Conservation (phyloP, 2,888 invertebrate genomes). For the Gari tellinella region DNA sequence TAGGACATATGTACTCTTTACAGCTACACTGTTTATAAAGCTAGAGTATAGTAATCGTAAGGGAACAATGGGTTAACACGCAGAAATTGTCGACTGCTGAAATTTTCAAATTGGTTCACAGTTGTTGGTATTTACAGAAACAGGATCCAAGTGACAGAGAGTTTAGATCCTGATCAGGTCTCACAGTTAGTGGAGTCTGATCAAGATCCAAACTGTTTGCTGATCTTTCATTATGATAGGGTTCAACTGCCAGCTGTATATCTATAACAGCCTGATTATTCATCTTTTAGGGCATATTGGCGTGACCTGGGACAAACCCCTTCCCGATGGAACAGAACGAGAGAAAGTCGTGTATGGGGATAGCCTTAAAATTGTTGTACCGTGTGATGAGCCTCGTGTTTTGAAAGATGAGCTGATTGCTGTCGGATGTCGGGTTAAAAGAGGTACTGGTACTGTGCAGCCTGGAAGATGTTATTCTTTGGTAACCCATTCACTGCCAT, state of each 20-base stretch:
- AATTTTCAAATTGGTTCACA: neutral
- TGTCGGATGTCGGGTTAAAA: constrained; percentile 41
- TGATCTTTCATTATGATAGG: neutral
- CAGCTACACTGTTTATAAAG: no score
- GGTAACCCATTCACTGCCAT: neutral
- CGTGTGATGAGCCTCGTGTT: constrained; percentile 24
- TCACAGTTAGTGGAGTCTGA: no score
- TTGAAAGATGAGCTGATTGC: constrained; percentile 41
- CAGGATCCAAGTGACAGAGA: no score
- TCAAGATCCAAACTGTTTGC: neutral
- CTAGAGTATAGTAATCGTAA: no score
- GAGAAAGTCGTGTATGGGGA: constrained; percentile 9
- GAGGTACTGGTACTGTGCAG: constrained; percentile 31
- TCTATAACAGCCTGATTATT: no score
- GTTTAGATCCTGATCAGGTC: no score
- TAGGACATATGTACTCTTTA: no score
- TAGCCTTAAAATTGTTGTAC: constrained; percentile 1
- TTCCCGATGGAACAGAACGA: neutral
- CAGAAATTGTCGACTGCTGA: no score
- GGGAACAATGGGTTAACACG: no score
- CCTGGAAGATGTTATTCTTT: neutral
- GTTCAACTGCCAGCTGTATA: no score
- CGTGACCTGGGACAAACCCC: constrained; percentile 41
- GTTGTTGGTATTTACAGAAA: no score
- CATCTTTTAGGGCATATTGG: constrained; percentile 25